Percentiles rank a stretch among this genome's conserved stretches.
phyloP scores from a whole-genome alignment of 1,140 invertebrate species.

The Eubasilissa regina region DNA sequence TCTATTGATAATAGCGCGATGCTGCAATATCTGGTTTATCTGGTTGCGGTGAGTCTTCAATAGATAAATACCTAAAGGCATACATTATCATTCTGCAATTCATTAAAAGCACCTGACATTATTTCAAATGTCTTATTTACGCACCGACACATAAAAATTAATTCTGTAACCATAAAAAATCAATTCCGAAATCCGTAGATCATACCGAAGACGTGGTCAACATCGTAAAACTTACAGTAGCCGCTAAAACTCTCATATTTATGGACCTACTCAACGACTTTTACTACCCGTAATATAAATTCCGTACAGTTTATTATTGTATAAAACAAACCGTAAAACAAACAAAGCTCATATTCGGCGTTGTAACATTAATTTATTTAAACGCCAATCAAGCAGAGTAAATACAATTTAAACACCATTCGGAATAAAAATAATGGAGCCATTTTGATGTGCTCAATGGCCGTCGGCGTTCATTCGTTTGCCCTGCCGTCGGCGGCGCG shows the following conservation, averaged over 20 bases:
- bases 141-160: too few relatives aligned
- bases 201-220: too few relatives aligned
- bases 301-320: constrained; percentile 19
- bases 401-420: constrained; percentile 14
- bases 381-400: constrained; percentile 24
- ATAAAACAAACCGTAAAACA: constrained; percentile 31
- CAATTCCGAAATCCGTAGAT: not conserved
- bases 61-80: too few relatives aligned
- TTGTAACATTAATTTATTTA: constrained; percentile 36
- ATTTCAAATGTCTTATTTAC: too few relatives aligned
- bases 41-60: too few relatives aligned
- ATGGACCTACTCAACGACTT: constrained; percentile 7
- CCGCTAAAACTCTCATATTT: constrained; percentile 1
- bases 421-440: constrained; percentile 38
- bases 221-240: constrained; percentile 3
- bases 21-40: too few relatives aligned
- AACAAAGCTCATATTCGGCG: constrained; percentile 2
- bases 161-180: constrained; percentile 11
- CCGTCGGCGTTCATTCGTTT: constrained; percentile 21
- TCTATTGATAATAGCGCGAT: too few relatives aligned
- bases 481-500: constrained; percentile 33
- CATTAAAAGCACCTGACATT: too few relatives aligned
- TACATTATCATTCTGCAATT: too few relatives aligned
- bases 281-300: constrained; percentile 20
- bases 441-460: constrained; percentile 31